A percentile compares a stretch with the other conserved stretches of the same genome.
Evolutionary conservation across 2,113 vertebrate genomes (phyloP).

Genomic region (Brachypteracias leptosomus): DNA sequence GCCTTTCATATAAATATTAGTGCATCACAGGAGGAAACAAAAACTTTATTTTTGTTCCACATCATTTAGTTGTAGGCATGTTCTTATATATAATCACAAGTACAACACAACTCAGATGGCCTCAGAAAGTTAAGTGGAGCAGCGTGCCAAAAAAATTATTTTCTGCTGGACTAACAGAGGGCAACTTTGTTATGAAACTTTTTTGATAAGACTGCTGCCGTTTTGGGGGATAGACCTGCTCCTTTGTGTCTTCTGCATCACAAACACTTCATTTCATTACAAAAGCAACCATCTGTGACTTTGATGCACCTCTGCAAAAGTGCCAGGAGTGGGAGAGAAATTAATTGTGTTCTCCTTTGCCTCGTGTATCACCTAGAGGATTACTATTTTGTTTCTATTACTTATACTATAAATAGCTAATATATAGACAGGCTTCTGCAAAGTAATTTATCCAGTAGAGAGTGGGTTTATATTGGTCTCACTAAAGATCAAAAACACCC

Average conservation of each 20-base stretch:
- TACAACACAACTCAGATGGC: not conserved
- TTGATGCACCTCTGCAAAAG: not conserved
- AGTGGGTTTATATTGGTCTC: not conserved
- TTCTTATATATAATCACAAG: not conserved
- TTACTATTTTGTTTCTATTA: not conserved
- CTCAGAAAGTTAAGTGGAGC: not conserved
- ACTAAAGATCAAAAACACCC: not conserved
- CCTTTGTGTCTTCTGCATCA: not conserved
- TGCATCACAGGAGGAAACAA: not conserved
- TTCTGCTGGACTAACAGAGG: not conserved
- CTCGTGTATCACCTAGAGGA: not conserved
- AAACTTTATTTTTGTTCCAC: not conserved
- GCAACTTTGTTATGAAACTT: not conserved
- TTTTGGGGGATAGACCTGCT: not conserved
- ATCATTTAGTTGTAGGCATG: not conserved
- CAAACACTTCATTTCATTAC: not conserved
- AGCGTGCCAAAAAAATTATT: not conserved
- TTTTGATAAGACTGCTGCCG: not conserved
- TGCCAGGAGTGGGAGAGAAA: not conserved
- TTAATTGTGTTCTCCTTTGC: not conserved
- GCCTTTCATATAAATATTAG: slow-evolving; percentile 28
- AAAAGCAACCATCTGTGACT: not conserved
- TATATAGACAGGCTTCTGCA: not conserved
- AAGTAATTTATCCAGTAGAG: not conserved
- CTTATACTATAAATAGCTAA: not conserved